These are phyloP conservation scores for Gadopsis bispinosus DNA, from an alignment of 2,797 vertebrate genomes.

Conservation along the genomic window DNA sequence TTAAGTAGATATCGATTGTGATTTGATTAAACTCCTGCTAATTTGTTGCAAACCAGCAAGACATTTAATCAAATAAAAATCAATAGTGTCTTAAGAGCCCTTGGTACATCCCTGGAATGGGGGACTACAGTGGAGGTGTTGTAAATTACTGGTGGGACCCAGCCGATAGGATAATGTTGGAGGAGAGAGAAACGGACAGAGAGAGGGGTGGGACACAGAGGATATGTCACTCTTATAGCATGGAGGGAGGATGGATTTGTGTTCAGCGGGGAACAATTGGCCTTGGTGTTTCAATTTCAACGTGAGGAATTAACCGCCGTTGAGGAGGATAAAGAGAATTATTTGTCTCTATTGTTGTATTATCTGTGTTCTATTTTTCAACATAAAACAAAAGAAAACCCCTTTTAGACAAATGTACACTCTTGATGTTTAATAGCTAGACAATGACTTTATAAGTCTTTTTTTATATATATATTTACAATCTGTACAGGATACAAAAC, in stretches of 20 bases:
- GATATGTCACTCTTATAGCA: conserved; percentile 73
- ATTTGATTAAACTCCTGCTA: conserved; percentile 90
- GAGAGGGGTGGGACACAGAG: conserved; percentile 66
- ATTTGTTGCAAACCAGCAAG: conserved; percentile 88
- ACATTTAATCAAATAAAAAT: conserved; percentile 91
- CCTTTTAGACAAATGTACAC: background rate
- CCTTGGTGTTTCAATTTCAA: conserved; percentile 74
- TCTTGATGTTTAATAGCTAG: background rate
- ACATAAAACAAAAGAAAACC: background rate
- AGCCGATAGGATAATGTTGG: conserved; percentile 80
- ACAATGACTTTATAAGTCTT: background rate
- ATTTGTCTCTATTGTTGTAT: conserved; percentile 9
- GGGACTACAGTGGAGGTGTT: conserved; percentile 81
- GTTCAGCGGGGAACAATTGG: conserved; percentile 70
- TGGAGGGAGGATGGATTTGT: conserved; percentile 74
- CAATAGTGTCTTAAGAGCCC: conserved; percentile 86
- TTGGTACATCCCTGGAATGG: conserved; percentile 82
- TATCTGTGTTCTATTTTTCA: conserved; percentile 12
- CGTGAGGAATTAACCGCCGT: conserved; percentile 59
- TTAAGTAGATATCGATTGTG: conserved; percentile 88
- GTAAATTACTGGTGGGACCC: conserved; percentile 84
- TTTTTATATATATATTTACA: too few relatives aligned
- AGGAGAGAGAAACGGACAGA: conserved; percentile 61
- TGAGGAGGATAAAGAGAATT: conserved; percentile 37
- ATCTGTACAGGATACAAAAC: background rate